Evolutionary conservation across 35 echinoderm and acorn worm genomes (phyloP).

Genomic region (Diadema setosum): DNA sequence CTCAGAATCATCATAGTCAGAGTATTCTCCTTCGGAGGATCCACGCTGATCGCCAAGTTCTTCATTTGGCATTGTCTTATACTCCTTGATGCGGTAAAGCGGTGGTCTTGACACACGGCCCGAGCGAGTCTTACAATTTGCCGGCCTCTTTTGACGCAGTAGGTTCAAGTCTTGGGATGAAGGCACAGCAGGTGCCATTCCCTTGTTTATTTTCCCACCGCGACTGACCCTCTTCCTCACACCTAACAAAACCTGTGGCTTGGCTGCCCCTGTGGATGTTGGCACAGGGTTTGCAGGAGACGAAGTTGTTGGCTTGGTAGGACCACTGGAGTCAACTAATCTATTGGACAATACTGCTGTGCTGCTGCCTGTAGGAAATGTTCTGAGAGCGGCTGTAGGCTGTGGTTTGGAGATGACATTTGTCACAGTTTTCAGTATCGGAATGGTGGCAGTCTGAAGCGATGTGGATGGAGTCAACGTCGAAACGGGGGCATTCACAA

Average conservation of each 20-base stretch:
- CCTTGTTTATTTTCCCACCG: not conserved
- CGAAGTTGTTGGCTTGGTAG: not conserved
- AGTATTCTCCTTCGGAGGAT: slow-evolving; percentile 41
- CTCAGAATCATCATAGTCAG: slow-evolving; percentile 31
- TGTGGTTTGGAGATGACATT: not conserved
- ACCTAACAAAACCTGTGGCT: not conserved
- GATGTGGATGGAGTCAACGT: not conserved
- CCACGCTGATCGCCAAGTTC: slow-evolving; percentile 7
- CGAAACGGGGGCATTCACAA: not conserved
- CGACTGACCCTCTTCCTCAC: not conserved
- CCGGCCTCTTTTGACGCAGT: slow-evolving; percentile 35
- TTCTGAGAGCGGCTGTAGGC: not conserved
- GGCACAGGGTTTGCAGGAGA: not conserved
- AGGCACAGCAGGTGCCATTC: slow-evolving; percentile 18
- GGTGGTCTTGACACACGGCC: slow-evolving; percentile 88
- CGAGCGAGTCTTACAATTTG: slow-evolving; percentile 76
- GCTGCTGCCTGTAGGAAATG: not conserved
- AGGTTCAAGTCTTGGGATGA: slow-evolving; percentile 5
- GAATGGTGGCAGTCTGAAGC: not conserved
- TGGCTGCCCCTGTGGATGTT: no score
- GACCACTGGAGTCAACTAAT: not conserved
- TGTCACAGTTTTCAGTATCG: not conserved
- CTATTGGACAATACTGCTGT: not conserved
- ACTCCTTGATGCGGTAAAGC: slow-evolving; percentile 70
- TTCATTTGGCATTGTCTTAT: slow-evolving; percentile 30